Base-by-base conservation (phyloP, 2,888 invertebrate species). In the Cremastinae sp. region DNA sequence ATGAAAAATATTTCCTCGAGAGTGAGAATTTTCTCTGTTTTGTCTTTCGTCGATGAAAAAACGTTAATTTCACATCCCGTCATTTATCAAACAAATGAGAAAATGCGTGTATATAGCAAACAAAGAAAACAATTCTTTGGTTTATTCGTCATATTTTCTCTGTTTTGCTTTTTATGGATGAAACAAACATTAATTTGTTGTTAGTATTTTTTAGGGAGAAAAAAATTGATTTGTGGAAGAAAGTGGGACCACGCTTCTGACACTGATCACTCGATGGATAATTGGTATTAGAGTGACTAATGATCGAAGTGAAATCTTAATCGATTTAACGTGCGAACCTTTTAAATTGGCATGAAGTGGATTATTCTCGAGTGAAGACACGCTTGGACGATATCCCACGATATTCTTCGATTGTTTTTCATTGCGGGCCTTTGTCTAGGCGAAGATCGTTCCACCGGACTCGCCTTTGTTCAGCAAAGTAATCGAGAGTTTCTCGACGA, bases 251-350 rank as follows among this genome's bases (percentile, higher is more conserved):
- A 16, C 37, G 28, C 2, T 28, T 28, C 28, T 58, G 39, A 75
- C 76, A 78, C 74, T 78, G 78, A 20, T 35, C 71, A 66, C 81
- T 79, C 74, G 78, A 14, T 16, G 49, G 18, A 10, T 20, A 5
- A 39, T 68, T 35, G 14, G 5, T 28, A 5, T 2, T 5, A 5
- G 2, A 28, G 28, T 28, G 28, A 18, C n/a, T 41, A 12, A 41
- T 2, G 41, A 55, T 43, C 12, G 45, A 28, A 45, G 51, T 51
- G 51, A 3, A 51, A 43, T 20, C 53, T 22, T 14, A 71, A 75
- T 71, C 66, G 75, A 64, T 76, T 72, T 37, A 35, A 68, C 72
- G 75, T 76, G 62, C 53, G 68, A 72, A 51, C 66, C 45, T 76
- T 69, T 68, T 22, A 76, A 12, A 39, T 22, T 45, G 18, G 12